These are phyloP conservation scores for Hozukius guyotensis DNA, from an alignment of 2,797 vertebrate species.

Conservation along the genomic window DNA sequence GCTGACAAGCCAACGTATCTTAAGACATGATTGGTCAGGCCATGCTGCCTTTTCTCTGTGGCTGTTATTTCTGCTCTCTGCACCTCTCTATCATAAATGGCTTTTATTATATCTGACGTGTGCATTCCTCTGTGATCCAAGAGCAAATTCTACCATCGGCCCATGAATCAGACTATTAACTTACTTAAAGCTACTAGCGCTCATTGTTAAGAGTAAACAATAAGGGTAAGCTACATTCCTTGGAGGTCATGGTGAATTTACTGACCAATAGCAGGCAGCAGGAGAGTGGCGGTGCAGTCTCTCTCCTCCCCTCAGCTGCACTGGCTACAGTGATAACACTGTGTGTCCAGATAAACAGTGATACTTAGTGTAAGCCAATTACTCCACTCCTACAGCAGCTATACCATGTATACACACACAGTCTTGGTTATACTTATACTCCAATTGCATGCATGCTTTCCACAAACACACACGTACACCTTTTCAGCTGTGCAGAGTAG, in stretches of 20 bases:
- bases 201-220: not conserved
- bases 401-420: not conserved
- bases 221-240: not conserved
- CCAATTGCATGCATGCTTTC: not conserved
- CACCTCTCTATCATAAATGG: not conserved
- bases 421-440: too few species aligned
- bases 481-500: not conserved
- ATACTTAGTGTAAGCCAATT: conserved; percentile 52
- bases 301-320: not conserved
- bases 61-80: not conserved
- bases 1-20: not conserved
- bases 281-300: not conserved
- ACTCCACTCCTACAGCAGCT: conserved; percentile 23
- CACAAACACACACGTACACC: not conserved
- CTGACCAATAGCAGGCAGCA: not conserved
- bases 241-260: not conserved
- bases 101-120: not conserved
- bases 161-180: not conserved
- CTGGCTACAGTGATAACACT: not conserved
- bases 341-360: conserved; percentile 31
- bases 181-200: not conserved
- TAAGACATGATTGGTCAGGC: not conserved
- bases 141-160: not conserved
- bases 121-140: not conserved
- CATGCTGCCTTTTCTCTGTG: not conserved